These are phyloP conservation scores for Acronicta aceris DNA, from an alignment of 2,888 invertebrate genomes.

Conservation along the genomic window DNA sequence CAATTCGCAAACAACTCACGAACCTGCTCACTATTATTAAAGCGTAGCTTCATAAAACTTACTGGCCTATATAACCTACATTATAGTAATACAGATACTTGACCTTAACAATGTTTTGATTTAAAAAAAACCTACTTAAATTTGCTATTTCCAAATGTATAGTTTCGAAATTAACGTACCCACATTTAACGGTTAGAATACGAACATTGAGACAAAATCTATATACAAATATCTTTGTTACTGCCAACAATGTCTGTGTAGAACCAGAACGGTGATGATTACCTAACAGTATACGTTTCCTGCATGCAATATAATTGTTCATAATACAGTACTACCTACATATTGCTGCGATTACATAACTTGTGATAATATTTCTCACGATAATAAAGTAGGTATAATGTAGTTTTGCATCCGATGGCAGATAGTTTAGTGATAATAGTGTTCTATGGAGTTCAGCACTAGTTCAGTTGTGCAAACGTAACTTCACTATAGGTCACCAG, in stretches of 20 bases:
- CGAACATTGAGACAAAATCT: not conserved
- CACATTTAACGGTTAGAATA: too few relatives aligned
- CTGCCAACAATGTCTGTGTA: conserved; percentile 34
- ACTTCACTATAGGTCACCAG: conserved; percentile 73
- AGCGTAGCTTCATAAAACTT: conserved; percentile 46
- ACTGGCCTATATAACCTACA: conserved; percentile 31
- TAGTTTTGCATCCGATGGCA: conserved; percentile 18
- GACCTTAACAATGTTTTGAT: conserved; percentile 3
- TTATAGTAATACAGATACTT: conserved; percentile 6
- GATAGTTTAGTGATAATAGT: conserved; percentile 29
- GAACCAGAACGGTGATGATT: conserved; percentile 43
- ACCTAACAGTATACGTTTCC: conserved; percentile 47
- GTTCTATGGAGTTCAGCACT: conserved; percentile 16
- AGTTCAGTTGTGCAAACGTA: conserved; percentile 70
- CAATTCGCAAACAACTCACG: conserved; percentile 79
- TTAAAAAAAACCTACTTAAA: not conserved
- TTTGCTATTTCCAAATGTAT: too few relatives aligned
- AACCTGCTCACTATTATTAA: conserved; percentile 73
- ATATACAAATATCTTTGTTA: not conserved
- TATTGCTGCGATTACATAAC: conserved; percentile 46
- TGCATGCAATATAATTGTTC: conserved; percentile 46
- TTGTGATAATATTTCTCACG: conserved; percentile 36
- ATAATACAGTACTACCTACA: conserved; percentile 29
- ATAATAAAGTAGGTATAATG: conserved; percentile 11
- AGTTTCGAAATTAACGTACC: too few relatives aligned